Evolutionary conservation across 2,113 vertebrate genomes (phyloP).

Genomic region (Bubalus kerabau): DNA sequence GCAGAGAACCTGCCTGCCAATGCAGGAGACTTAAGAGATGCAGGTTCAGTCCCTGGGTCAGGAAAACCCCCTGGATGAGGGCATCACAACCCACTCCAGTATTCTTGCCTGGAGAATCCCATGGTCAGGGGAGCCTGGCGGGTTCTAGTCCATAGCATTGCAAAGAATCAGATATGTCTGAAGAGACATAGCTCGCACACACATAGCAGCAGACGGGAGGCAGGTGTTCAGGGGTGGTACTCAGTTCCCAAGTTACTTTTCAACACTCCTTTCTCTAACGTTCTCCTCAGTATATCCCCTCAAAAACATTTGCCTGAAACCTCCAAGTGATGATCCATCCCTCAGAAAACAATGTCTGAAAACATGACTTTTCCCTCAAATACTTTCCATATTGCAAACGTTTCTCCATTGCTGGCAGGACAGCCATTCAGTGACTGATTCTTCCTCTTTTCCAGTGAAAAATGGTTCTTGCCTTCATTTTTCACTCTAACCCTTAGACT

Average conservation of each 20-base stretch:
- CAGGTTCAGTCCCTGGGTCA: neutral
- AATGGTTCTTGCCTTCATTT: slow-evolving; percentile 22
- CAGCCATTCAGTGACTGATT: neutral
- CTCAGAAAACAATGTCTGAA: neutral
- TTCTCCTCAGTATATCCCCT: neutral
- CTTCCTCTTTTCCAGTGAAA: slow-evolving; percentile 10
- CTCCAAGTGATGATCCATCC: neutral
- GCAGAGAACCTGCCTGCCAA: neutral
- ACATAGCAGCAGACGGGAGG: neutral
- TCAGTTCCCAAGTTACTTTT: neutral
- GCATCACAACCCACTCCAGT: neutral
- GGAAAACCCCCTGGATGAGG: neutral
- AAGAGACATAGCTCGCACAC: neutral
- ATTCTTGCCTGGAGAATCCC: neutral
- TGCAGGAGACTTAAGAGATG: neutral
- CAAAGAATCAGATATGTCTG: neutral
- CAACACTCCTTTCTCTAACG: neutral
- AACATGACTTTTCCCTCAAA: neutral
- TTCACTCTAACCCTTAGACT: neutral
- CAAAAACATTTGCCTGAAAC: neutral
- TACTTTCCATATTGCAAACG: neutral
- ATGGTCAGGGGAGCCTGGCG: neutral
- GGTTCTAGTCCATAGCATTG: neutral
- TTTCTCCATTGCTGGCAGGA: neutral
- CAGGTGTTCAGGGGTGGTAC: fast-evolving